Percentiles rank a stretch among this genome's conserved stretches.
These are phyloP conservation scores for Ophioninae sp. DNA, from an alignment of 2,888 invertebrate genomes.

Conservation along the genomic window DNA sequence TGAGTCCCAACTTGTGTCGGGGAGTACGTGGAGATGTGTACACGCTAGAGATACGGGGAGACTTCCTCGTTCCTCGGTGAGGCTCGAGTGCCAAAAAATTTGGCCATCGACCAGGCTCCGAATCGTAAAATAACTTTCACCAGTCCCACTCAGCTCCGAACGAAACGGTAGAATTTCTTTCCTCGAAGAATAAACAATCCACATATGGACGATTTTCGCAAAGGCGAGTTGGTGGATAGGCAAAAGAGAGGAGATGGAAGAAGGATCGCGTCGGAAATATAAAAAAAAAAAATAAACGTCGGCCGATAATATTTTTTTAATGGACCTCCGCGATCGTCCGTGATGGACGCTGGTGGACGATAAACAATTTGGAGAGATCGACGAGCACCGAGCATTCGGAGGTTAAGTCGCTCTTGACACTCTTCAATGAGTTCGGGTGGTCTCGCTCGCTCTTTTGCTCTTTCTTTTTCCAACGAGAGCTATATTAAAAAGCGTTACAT, in stretches of 20 bases:
- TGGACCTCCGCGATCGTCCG: constrained; percentile 28
- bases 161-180: constrained; percentile 68
- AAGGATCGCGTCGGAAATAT: not conserved
- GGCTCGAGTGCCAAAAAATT: constrained; percentile 68
- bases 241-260: constrained; percentile 16
- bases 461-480: not conserved
- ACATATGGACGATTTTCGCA: constrained; percentile 19
- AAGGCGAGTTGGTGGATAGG: constrained; percentile 49
- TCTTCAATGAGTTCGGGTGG: constrained; percentile 70
- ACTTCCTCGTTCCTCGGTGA: constrained; percentile 55
- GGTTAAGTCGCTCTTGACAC: constrained; percentile 74
- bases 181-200: constrained; percentile 65
- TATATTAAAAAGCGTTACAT: constrained; percentile 34
- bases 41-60: constrained; percentile 35
- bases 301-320: constrained; percentile 34
- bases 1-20: constrained; percentile 26
- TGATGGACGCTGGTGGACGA: constrained; percentile 65
- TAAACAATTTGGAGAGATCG: constrained; percentile 71
- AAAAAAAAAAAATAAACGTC: constrained; percentile 27
- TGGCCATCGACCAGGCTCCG: constrained; percentile 70
- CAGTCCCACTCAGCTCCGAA: constrained; percentile 46
- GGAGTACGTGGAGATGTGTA: constrained; percentile 10
- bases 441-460: constrained; percentile 28
- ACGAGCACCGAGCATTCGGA: constrained; percentile 63
- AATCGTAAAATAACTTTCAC: constrained; percentile 73